Conservation (phyloP, 1,140 invertebrate species). For the Zelostemma sp. region DNA sequence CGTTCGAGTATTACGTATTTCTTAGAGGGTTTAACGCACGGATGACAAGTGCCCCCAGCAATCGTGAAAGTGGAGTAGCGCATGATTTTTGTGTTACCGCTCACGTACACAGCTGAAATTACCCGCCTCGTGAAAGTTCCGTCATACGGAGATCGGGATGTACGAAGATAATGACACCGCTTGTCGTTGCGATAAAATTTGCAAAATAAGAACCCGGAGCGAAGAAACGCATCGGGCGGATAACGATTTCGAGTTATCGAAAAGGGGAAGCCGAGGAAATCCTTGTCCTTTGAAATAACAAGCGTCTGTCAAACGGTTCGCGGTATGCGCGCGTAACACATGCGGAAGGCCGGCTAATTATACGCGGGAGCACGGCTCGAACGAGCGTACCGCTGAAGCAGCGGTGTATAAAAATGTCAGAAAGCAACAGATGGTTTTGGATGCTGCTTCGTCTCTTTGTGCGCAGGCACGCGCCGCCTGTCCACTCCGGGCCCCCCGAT, state of each 20-base stretch:
- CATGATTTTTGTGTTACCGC: constrained; percentile 35
- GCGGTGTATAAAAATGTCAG: constrained; percentile 52
- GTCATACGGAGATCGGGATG: constrained; percentile 15
- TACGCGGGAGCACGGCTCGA: constrained; percentile 30
- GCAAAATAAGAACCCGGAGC: too few species aligned
- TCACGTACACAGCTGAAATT: constrained; percentile 27
- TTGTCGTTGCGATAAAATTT: neutral
- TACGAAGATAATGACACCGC: constrained; percentile 17
- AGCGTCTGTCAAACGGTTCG: constrained; percentile 9
- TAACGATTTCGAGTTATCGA: too few species aligned
- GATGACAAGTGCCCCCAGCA: constrained; percentile 32
- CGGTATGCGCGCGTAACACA: constrained; percentile 16
- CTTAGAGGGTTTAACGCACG: constrained; percentile 14
- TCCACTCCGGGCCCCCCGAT: constrained; percentile 34
- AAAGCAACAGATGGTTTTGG: constrained; percentile 60
- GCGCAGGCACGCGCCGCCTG: constrained; percentile 51
- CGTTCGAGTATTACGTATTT: too few species aligned
- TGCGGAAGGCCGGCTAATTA: constrained; percentile 40
- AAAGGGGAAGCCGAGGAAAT: too few species aligned
- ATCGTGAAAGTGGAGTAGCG: constrained; percentile 40
- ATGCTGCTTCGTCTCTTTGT: constrained; percentile 53
- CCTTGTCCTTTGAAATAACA: neutral
- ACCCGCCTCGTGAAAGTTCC: constrained; percentile 34
- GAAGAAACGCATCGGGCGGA: too few species aligned
- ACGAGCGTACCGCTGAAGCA: constrained; percentile 19